Base-by-base conservation (phyloP, 2,797 vertebrate species). In the Staurois parvus region DNA sequence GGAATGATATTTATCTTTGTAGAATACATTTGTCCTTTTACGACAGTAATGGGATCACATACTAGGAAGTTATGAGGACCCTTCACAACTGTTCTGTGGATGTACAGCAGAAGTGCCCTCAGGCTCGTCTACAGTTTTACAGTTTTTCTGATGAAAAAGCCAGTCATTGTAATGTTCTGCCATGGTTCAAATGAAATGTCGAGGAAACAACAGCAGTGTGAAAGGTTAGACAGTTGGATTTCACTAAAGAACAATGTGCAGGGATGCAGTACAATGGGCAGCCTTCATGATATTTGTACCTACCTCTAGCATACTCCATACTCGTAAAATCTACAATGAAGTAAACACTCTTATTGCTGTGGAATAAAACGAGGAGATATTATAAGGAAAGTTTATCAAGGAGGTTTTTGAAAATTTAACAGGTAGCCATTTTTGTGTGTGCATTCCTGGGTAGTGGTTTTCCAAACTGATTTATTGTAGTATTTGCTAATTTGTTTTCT, bases 11-110 rank as follows among this genome's bases (percentile, higher is more conserved):
- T 56, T 80, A 80, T 80, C 78, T 67, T 68, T 62, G 8, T 70
- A 52, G 40, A 45, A 68, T 83, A 68, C 64, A 68, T 37, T 26
- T 40, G 66, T 74, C 80, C 64, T 73, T 88, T 92, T n/a, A 52
- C 26, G 21, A 64, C 45, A 75, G 32, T 68, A 45, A 77, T 72
- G 48, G 42, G 70, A 80, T 79, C 64, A 37, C 73, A 76, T 52
- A 40, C 28, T 56, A 64, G 59, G 37, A 13, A 74, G 15, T 66
- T 69, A 34, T 26, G 40, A 68, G 69, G 72, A 69, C 4, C 70
- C 34, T 28, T 74, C 37, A 34, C 30, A 26, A 56, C 68, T 67
- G 12, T 21, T 72, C 70, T 42, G n/a, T 72, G 28, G 19, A 37
- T 73, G 72, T 52, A 85, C 29, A 40, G 64, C n/a, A 80, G 42